Evolutionary conservation across 2,797 vertebrate species (phyloP), one percentile per base, ranked within the genome.

Genomic region (Halcyon leucocephala): DNA sequence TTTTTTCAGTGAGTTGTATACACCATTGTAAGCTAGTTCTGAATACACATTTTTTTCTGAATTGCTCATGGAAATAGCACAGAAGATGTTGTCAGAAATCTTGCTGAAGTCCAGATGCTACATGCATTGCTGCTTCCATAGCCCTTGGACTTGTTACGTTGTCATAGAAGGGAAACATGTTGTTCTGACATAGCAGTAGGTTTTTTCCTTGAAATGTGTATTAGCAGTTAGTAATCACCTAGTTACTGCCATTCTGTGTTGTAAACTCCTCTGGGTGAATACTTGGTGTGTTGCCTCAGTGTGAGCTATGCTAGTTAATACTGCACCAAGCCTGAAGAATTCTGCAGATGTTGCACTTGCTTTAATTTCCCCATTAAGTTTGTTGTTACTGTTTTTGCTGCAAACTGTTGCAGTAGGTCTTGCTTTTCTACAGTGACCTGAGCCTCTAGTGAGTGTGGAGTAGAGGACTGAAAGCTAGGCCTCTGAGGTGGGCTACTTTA

Each of bases 141-240:
- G 79, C 79, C 39, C 22, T 90, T 89, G 62, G 46, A 37, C 51
- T 89, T 93, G 46, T 90, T 95, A 70, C 2, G 6, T 81, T 94
- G 93, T 93, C 77, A 57, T 41, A 84, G 55, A 86, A 89, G 25
- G 28, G 60, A 86, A 89, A 69, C 29, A 31, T 22, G 31, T 57
- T 89, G 71, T 83, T 88, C 66, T 74, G 62, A 83, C 60, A 24
- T 4, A 46, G 82, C 6, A 1, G 7, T 26, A 3, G 35, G 18
- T 60, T 37, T 84, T 82, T n/a, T 35, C n/a, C 26, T 61, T 0
- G 26, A 58, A 79, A 69, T n/a, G 62, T 42, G 22, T 69, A 26
- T 93, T 88, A 94, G 61, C 76, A 81, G 69, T 91, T 78, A 80
- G 79, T 95, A 89, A 78, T 94, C 79, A 58, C 79, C 37, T 83